Conservation (phyloP, 2,888 invertebrate species). For the Cremastobaeus sp. region DNA sequence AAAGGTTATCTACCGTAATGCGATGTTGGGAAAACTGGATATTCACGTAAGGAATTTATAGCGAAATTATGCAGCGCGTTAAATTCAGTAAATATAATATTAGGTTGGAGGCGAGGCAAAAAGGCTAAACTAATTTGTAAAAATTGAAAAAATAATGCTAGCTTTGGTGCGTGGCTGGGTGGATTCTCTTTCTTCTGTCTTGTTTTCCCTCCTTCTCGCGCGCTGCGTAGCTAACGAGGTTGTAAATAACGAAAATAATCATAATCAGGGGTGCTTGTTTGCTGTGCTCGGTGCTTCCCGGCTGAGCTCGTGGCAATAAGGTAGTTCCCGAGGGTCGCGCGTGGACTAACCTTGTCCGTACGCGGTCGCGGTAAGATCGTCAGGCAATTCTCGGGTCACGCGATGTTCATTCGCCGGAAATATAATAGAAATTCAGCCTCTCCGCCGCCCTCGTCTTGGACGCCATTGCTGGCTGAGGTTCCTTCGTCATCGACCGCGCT, state of each 20-base stretch:
- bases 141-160: constrained; percentile 37
- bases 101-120: constrained; percentile 4
- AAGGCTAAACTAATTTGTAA: constrained; percentile 39
- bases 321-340: constrained; percentile 59
- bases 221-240: constrained; percentile 41
- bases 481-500: constrained; percentile 59
- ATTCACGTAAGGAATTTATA: constrained; percentile 15
- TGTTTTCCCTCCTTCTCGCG: background rate
- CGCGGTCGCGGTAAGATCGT: constrained; percentile 55
- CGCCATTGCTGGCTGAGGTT: constrained; percentile 51
- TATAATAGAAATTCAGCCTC: constrained; percentile 71
- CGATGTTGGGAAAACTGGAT: constrained; percentile 10
- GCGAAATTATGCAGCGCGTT: constrained; percentile 36
- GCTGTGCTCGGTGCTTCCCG: constrained; percentile 37
- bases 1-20: constrained; percentile 28
- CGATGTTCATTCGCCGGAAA: constrained; percentile 71
- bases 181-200: constrained; percentile 1
- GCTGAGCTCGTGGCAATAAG: constrained; percentile 45
- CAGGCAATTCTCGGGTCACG: constrained; percentile 68
- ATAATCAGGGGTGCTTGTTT: constrained; percentile 56
- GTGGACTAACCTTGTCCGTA: constrained; percentile 59
- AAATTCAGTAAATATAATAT: constrained; percentile 30
- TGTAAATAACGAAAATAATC: constrained; percentile 62
- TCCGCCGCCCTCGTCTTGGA: constrained; percentile 40
- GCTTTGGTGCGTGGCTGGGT: constrained; percentile 4